Evolutionary conservation across 2,797 vertebrate species (phyloP).

Genomic region (Moxostoma hubbsi): DNA sequence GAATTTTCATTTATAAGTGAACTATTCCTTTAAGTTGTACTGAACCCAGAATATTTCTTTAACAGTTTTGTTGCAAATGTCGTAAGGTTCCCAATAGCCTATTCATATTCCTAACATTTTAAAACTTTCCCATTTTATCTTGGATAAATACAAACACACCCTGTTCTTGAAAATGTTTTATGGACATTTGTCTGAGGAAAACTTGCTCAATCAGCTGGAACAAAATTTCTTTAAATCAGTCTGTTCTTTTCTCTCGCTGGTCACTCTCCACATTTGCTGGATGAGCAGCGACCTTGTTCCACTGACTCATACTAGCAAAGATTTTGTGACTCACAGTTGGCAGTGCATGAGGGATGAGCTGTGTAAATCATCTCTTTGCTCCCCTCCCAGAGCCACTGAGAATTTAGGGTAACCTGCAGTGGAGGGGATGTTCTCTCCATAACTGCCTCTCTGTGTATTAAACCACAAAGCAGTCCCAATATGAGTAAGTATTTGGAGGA

Average conservation of each 20-base stretch:
- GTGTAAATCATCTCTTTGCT: slow-evolving; percentile 50
- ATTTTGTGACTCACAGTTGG: slow-evolving; percentile 58
- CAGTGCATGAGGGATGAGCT: slow-evolving; percentile 46
- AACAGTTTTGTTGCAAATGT: too few relatives aligned
- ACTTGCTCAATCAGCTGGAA: slow-evolving; percentile 32
- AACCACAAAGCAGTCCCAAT: slow-evolving; percentile 18
- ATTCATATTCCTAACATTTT: background rate
- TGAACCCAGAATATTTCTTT: too few relatives aligned
- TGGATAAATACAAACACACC: slow-evolving; percentile 33
- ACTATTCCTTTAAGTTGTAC: too few relatives aligned
- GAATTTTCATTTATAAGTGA: too few relatives aligned
- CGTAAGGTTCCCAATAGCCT: too few relatives aligned
- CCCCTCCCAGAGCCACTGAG: slow-evolving; percentile 38
- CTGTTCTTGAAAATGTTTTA: slow-evolving; percentile 14
- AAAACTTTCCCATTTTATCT: slow-evolving; percentile 5
- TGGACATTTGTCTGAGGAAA: slow-evolving; percentile 26
- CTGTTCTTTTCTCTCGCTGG: slow-evolving; percentile 15
- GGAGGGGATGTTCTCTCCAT: slow-evolving; percentile 34
- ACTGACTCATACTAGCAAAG: slow-evolving; percentile 54
- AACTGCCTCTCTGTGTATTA: slow-evolving; percentile 19
- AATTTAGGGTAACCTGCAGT: slow-evolving; percentile 43
- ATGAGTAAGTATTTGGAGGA: slow-evolving; percentile 35
- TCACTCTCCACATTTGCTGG: slow-evolving; percentile 31
- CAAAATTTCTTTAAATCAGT: slow-evolving; percentile 26
- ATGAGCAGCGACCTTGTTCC: slow-evolving; percentile 44